A percentile compares a stretch with the other conserved stretches of the same genome.
Conservation (phyloP, 2,797 vertebrate genomes). For the Podarcis siculus region DNA sequence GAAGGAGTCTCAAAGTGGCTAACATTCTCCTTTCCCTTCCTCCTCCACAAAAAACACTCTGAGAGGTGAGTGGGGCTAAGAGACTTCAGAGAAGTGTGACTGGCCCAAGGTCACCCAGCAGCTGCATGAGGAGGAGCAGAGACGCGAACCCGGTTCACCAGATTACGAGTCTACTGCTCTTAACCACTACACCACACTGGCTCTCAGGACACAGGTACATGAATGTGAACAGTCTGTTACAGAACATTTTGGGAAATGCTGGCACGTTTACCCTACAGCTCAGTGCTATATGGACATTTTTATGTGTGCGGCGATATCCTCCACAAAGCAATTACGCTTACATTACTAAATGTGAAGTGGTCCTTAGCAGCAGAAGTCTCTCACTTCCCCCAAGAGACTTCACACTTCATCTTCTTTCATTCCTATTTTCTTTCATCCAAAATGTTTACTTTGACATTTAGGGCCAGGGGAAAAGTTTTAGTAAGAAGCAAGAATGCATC, state of each 20-base stretch:
- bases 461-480: neutral
- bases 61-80: too few species aligned
- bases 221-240: neutral
- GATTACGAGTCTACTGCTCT: too few species aligned
- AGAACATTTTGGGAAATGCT: neutral
- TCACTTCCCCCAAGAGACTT: neutral
- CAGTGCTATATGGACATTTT: neutral
- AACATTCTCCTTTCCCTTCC: too few species aligned
- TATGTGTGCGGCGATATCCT: neutral
- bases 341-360: neutral
- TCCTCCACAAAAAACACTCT: too few species aligned
- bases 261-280: neutral
- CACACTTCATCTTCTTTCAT: neutral
- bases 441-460: conserved; percentile 5
- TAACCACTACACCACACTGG: too few species aligned
- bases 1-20: too few species aligned
- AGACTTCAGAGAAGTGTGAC: too few species aligned
- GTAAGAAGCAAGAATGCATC: neutral
- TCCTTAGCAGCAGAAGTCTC: neutral
- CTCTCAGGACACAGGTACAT: neutral
- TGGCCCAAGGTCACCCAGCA: too few species aligned
- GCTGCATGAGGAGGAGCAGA: too few species aligned
- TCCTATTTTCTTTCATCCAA: neutral
- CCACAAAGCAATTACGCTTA: neutral
- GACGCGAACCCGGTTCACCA: too few species aligned